Conservation (phyloP, 2,113 vertebrate genomes). For the Archocentrus centrarchus region DNA sequence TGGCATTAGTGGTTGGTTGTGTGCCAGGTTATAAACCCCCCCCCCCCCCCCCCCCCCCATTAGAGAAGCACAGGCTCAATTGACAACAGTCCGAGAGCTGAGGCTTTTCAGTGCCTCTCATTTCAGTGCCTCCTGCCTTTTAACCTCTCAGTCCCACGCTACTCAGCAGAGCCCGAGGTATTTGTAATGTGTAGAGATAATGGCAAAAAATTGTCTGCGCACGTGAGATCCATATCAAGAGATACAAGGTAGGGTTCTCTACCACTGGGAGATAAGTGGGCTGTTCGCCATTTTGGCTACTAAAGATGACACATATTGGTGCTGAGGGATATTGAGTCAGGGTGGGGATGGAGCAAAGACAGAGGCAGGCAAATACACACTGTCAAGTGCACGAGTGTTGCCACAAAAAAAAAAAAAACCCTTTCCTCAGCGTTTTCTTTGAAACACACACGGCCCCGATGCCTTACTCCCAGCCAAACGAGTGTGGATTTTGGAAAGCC, state of each 20-base stretch:
- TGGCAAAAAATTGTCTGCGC: slow-evolving; percentile 24
- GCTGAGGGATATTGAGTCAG: slow-evolving; percentile 41
- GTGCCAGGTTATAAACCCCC: slow-evolving; percentile 63
- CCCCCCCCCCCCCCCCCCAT: background rate
- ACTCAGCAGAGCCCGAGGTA: slow-evolving; percentile 33
- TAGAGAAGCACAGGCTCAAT: slow-evolving; percentile 55
- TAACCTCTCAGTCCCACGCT: slow-evolving; percentile 36
- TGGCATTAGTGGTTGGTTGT: slow-evolving; percentile 75
- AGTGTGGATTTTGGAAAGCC: slow-evolving; percentile 77
- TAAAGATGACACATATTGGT: slow-evolving; percentile 58
- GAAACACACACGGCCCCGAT: slow-evolving; percentile 64
- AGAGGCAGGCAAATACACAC: slow-evolving; percentile 47
- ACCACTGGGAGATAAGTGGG: slow-evolving; percentile 31
- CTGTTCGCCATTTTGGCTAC: slow-evolving; percentile 47
- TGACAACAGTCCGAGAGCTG: slow-evolving; percentile 55
- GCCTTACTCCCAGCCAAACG: slow-evolving; percentile 69
- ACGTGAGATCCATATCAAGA: slow-evolving; percentile 23
- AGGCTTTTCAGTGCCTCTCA: slow-evolving; percentile 48
- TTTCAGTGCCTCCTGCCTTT: slow-evolving; percentile 57
- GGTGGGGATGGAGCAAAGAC: slow-evolving; percentile 54
- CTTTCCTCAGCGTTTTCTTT: slow-evolving; percentile 75
- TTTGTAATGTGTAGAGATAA: slow-evolving; percentile 39
- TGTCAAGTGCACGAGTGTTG: slow-evolving; percentile 67
- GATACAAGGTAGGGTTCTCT: slow-evolving; percentile 26
- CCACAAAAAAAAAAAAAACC: slow-evolving; percentile 63